Evolutionary conservation across 2,888 invertebrate genomes (phyloP).

Genomic region (Athetis lepigone): DNA sequence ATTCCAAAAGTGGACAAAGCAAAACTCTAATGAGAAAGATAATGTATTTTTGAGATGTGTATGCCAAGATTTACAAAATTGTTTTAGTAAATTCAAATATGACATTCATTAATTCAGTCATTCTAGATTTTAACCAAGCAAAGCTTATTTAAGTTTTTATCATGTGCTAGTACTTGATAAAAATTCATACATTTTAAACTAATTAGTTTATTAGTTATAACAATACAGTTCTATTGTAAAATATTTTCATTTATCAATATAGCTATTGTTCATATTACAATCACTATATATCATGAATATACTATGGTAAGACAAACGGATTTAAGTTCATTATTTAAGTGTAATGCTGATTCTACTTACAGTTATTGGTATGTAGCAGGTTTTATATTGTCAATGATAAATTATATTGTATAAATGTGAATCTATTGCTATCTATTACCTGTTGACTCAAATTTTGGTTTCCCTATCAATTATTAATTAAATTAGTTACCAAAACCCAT

Average conservation of each 20-base stretch:
- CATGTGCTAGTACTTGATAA: conserved; percentile 49
- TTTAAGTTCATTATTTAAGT: conserved; percentile 49
- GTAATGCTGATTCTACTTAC: conserved; percentile 62
- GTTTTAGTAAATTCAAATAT: conserved; percentile 36
- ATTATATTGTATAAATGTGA: conserved; percentile 53
- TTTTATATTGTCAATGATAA: conserved; percentile 65
- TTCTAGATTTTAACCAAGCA: conserved; percentile 50
- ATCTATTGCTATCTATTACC: conserved; percentile 55
- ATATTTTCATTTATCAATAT: conserved; percentile 34
- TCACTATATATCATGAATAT: conserved; percentile 36
- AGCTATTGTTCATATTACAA: conserved; percentile 44
- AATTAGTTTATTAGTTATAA: conserved; percentile 35
- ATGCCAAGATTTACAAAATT: conserved; percentile 34
- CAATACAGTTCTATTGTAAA: conserved; percentile 39
- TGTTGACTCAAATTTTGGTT: conserved; percentile 65
- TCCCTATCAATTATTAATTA: conserved; percentile 59
- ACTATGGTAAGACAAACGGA: conserved; percentile 45
- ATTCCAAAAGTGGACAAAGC: conserved; percentile 48
- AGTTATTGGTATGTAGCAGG: conserved; percentile 66
- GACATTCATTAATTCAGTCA: conserved; percentile 28
- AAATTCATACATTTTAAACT: conserved; percentile 47
- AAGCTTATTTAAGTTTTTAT: conserved; percentile 48
- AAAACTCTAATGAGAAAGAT: conserved; percentile 28
- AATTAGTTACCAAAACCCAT: conserved; percentile 71
- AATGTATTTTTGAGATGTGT: conserved; percentile 10